Conservation (phyloP, 2,113 vertebrate genomes). For the Mastomys natalensis region DNA sequence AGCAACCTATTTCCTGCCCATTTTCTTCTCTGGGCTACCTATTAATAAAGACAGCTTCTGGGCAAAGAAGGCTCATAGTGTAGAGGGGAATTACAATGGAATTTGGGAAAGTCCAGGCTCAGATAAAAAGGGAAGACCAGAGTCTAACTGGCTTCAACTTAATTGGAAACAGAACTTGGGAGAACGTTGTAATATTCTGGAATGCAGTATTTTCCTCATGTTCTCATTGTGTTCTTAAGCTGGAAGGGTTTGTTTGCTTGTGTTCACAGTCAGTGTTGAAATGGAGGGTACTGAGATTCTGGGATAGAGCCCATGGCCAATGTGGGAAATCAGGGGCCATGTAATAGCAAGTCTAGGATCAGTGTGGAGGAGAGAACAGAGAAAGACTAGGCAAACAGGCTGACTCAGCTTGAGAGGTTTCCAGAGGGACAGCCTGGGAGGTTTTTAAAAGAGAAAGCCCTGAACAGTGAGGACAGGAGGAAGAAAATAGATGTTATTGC, state of each 20-base stretch:
- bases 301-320: neutral
- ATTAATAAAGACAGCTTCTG: neutral
- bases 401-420: neutral
- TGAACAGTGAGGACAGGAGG: neutral
- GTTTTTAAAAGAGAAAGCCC: neutral
- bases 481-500: neutral
- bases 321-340: neutral
- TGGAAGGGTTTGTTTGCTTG: conserved; percentile 39
- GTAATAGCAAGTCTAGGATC: neutral
- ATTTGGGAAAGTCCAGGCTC: conserved; percentile 37
- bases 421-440: neutral
- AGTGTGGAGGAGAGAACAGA: neutral
- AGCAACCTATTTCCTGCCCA: neutral
- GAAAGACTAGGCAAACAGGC: neutral
- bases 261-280: conserved; percentile 24
- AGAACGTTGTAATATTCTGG: neutral
- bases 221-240: conserved; percentile 19
- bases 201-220: conserved; percentile 39
- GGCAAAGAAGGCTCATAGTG: neutral
- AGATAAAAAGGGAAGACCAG: neutral
- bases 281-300: neutral
- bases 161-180: conserved; percentile 53
- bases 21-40: neutral
- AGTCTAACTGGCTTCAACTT: conserved; percentile 45
- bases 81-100: neutral